A percentile compares a stretch with the other conserved stretches of the same genome.
Evolutionary conservation across 2,888 invertebrate species (phyloP).

Genomic region (Hemicrepidius hirtus): DNA sequence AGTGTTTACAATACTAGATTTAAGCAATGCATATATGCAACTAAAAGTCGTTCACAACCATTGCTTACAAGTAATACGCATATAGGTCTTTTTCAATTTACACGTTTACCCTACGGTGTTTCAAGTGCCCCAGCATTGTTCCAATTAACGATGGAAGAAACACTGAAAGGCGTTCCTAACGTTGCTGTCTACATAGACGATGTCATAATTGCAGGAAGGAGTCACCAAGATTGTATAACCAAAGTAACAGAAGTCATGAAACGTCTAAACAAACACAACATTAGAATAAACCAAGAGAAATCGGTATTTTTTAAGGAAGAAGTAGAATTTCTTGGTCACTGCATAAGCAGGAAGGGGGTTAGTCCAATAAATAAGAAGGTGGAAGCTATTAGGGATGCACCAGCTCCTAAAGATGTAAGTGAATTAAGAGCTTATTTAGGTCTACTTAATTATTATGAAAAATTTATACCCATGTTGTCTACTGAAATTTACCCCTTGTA

Average conservation of each 20-base stretch:
- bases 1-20: constrained; percentile 59
- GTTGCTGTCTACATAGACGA: constrained; percentile 56
- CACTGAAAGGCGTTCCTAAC: constrained; percentile 33
- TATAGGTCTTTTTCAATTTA: constrained; percentile 57
- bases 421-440: too few relatives aligned
- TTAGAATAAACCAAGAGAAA: constrained; percentile 57
- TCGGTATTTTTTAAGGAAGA: constrained; percentile 54
- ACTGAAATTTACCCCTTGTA: too few relatives aligned
- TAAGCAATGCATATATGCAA: constrained; percentile 60
- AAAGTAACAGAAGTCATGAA: constrained; percentile 49
- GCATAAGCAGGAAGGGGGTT: constrained; percentile 37
- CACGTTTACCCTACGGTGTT: too few relatives aligned
- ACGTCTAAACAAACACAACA: constrained; percentile 54
- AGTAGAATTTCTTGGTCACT: constrained; percentile 59
- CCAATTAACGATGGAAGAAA: constrained; percentile 49
- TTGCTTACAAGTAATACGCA: constrained; percentile 60
- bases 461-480: too few relatives aligned
- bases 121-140: constrained; percentile 58
- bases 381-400: neutral
- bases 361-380: constrained; percentile 37
- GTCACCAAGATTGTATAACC: constrained; percentile 46
- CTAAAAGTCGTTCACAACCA: constrained; percentile 53
- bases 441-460: too few relatives aligned
- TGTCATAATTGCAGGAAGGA: constrained; percentile 52
- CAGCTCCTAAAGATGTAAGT: too few relatives aligned